These are phyloP conservation scores for Sciurus vulgaris DNA, from an alignment of 2,797 vertebrate species.

Conservation along the genomic window DNA sequence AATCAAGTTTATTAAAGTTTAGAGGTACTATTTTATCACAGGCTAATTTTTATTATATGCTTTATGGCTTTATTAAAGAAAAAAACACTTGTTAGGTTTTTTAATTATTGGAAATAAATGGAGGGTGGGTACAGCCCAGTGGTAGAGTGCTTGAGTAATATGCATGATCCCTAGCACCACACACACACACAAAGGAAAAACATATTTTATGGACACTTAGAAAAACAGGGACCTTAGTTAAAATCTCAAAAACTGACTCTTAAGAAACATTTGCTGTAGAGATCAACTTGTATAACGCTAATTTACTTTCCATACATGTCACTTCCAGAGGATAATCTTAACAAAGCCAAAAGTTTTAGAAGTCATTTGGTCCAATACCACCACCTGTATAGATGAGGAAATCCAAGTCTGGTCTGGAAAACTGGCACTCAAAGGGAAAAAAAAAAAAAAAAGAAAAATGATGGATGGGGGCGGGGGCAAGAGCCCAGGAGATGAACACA, in stretches of 20 bases:
- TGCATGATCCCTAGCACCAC: no score
- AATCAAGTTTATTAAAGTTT: constrained; percentile 27
- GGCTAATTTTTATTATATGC: not conserved
- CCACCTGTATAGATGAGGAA: not conserved
- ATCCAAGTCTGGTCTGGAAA: not conserved
- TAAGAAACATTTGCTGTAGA: not conserved
- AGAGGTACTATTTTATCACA: not conserved
- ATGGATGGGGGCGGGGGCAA: accelerated
- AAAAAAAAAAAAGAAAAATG: no score
- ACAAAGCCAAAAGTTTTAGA: not conserved
- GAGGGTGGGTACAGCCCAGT: not conserved
- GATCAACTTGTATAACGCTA: not conserved
- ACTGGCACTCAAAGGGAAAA: not conserved
- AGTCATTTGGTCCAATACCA: not conserved
- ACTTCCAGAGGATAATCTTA: not conserved
- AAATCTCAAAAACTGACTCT: not conserved
- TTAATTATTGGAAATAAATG: not conserved
- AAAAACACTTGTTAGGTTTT: not conserved
- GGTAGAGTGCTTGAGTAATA: not conserved
- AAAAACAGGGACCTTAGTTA: not conserved
- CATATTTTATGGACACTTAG: not conserved
- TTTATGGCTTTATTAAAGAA: constrained; percentile 23
- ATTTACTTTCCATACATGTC: not conserved
- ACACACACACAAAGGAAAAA: not conserved
- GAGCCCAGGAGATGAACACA: not conserved